A percentile compares a stretch with the other conserved stretches of the same genome.
Conservation (phyloP, 2,888 invertebrate species). For the Drosophila tripunctata region DNA sequence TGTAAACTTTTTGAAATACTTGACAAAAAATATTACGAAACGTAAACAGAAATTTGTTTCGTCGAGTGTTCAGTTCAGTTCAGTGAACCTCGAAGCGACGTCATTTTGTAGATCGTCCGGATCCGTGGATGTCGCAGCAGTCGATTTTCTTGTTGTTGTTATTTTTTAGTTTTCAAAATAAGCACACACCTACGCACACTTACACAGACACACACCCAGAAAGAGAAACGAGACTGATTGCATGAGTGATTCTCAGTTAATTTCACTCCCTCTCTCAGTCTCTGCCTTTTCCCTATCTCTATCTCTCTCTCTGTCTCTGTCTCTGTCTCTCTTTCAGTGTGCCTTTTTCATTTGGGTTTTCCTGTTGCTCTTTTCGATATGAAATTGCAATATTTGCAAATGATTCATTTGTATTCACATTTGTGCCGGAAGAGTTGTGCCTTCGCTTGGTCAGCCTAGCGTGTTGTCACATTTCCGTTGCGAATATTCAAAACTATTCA, state of each 20-base stretch:
- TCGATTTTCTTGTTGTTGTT: constrained; percentile 12
- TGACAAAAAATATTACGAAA: constrained; percentile 36
- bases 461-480: constrained; percentile 75
- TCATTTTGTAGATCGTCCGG: constrained; percentile 46
- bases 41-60: constrained; percentile 60
- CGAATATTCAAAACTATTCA: constrained; percentile 46
- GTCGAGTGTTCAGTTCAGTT: constrained; percentile 56
- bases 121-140: constrained; percentile 45
- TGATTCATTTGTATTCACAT: constrained; percentile 58
- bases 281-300: background rate
- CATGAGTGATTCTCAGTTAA: constrained; percentile 64
- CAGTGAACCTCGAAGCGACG: constrained; percentile 60
- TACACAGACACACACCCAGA: constrained; percentile 12
- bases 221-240: constrained; percentile 36
- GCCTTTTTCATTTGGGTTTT: constrained; percentile 8
- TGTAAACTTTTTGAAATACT: constrained; percentile 20
- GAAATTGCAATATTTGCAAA: constrained; percentile 47
- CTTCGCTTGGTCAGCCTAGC: constrained; percentile 49
- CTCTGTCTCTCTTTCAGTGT: background rate
- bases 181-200: constrained; percentile 53
- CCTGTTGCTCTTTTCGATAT: constrained; percentile 20
- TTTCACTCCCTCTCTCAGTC: background rate
- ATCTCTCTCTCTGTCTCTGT: background rate
- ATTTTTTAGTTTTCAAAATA: constrained; percentile 63
- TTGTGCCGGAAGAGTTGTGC: constrained; percentile 48